Evolutionary conservation across 2,888 invertebrate species (phyloP).

Genomic region (Phrixothrix hirtus): DNA sequence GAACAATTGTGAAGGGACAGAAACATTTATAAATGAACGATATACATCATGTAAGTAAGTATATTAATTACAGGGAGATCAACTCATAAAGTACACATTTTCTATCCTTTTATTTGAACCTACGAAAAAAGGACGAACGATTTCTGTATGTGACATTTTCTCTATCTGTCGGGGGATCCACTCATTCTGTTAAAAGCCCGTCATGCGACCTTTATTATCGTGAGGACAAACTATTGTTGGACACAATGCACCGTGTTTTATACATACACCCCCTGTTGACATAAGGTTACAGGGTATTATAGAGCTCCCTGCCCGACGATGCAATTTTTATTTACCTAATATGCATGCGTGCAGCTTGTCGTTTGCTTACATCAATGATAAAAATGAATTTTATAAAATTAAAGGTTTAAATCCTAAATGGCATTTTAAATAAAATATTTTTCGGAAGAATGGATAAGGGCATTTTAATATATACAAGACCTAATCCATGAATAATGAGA

Average conservation of each 20-base stretch:
- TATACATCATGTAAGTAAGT: conserved; percentile 28
- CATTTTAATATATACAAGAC: too few relatives aligned
- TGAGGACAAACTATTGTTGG: conserved; percentile 45
- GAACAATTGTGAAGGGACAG: conserved; percentile 5
- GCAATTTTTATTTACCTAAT: conserved; percentile 31
- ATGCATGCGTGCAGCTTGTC: conserved; percentile 13
- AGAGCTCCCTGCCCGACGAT: conserved; percentile 26
- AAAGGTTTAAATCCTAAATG: too few relatives aligned
- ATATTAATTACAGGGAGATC: conserved; percentile 23
- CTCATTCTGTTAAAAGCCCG: conserved; percentile 49
- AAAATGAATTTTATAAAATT: too few relatives aligned
- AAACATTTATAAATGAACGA: conserved; percentile 24
- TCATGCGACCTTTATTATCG: conserved; percentile 46
- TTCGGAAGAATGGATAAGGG: too few relatives aligned
- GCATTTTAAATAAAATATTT: too few relatives aligned
- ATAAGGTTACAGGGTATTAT: conserved; percentile 48
- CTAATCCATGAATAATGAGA: too few relatives aligned
- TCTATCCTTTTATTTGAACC: conserved; percentile 8
- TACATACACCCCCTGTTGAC: conserved; percentile 49
- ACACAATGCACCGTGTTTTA: conserved; percentile 46
- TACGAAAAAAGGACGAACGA: conserved; percentile 7
- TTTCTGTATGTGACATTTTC: conserved; percentile 18
- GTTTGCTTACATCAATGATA: too few relatives aligned
- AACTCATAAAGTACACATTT: conserved; percentile 5
- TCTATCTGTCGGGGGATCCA: conserved; percentile 27